Conservation (phyloP, 1,140 invertebrate species). For the Trachelipus rathkii region DNA sequence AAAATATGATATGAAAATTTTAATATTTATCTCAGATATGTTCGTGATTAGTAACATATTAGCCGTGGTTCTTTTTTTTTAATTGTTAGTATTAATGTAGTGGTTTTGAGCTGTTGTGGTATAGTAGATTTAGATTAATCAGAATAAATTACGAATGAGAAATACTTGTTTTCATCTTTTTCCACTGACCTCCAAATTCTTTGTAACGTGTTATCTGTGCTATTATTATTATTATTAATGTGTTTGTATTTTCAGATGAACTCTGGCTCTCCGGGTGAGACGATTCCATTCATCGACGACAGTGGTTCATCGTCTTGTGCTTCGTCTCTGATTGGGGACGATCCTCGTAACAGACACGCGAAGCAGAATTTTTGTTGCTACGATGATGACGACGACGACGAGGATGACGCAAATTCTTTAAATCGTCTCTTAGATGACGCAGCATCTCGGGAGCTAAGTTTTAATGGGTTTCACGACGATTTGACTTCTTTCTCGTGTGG, state of each 20-base stretch:
- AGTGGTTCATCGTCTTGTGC: conserved; percentile 40
- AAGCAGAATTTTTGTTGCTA: background rate
- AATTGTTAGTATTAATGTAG: no score
- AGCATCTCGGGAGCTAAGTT: conserved; percentile 41
- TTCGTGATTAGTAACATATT: no score
- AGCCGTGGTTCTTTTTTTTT: no score
- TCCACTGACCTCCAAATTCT: no score
- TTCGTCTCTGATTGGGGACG: conserved; percentile 36
- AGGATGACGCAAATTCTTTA: conserved; percentile 38
- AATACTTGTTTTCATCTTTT: no score
- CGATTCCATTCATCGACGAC: conserved; percentile 44
- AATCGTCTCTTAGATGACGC: conserved; percentile 42
- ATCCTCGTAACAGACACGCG: background rate
- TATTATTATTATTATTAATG: no score
- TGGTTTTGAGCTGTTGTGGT: no score
- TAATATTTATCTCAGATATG: no score
- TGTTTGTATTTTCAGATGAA: background rate
- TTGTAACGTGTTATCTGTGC: no score
- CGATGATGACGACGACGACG: conserved; percentile 27
- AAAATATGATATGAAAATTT: no score
- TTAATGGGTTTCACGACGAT: conserved; percentile 43
- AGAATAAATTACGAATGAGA: no score
- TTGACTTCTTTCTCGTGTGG: conserved; percentile 42
- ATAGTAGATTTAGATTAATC: no score
- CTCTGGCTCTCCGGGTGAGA: background rate